Evolutionary conservation across 2,797 vertebrate species (phyloP), one percentile per base, ranked within the genome.

Genomic region (Gobionotothen gibberifrons): DNA sequence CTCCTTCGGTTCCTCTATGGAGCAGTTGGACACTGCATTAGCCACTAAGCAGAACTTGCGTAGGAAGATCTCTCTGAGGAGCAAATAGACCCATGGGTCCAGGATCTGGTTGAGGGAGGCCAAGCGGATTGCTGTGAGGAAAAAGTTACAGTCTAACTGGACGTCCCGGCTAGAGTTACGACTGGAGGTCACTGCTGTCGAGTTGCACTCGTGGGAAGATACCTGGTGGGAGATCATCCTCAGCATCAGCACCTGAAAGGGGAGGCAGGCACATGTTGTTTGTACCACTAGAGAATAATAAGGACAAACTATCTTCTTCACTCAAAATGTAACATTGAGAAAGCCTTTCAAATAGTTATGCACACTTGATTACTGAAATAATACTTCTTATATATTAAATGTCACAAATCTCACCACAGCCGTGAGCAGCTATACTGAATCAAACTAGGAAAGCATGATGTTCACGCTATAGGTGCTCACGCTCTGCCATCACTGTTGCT

Each of bases 61-160:
- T 17, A 99, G 93, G 5, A 98, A 94, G 86, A 99, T 98, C 93
- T 97, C 96, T 78, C 98, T 92, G 63, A 99, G 87, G 43, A 99
- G 96, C 90, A 99, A 90, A 82, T 99, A 99, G 79, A 99, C 96
- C 98, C 98, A 99, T 0, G 98, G 98, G 82, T 99, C 98, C 84
- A 99, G 94, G 87, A 99, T 99, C 92, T 99, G 98, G 91, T 99
- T 99, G 10, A 99, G 94, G 0, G 98, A 99, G 43, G 98, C 98
- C 93, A 99, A 82, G 59, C 97, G 97, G 78, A 99, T 95, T 0
- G 96, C 96, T 0, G 93, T 97, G 79, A 99, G 89, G 59, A 97
- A 96, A 89, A 97, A 95, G 60, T 95, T 92, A 78, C 98, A 99
- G 64, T 99, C 96, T 29, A 87, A 74, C 59, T 81, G 90, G 72